A percentile compares a stretch with the other conserved stretches of the same genome.
Evolutionary conservation across 64 coral and sea anemone species (phyloP).

Genomic region (Montipora foliosa): DNA sequence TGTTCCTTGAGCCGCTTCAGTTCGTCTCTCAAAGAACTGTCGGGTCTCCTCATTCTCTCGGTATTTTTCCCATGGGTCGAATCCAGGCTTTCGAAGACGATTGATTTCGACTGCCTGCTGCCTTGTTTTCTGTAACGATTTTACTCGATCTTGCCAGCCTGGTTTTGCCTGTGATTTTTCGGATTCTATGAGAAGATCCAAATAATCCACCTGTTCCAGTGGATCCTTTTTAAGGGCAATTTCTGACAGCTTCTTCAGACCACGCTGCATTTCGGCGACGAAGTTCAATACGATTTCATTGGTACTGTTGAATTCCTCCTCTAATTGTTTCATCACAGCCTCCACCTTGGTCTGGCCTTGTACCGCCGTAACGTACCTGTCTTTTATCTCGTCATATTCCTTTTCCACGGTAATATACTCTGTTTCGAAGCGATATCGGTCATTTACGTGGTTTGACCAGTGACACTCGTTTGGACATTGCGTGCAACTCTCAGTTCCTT

Average conservation of each 20-base stretch:
- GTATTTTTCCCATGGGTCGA: conserved; percentile 65
- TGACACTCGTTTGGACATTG: conserved; percentile 46
- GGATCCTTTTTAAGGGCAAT: conserved; percentile 77
- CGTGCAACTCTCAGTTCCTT: conserved; percentile 7
- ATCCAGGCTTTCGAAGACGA: not conserved
- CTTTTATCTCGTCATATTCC: conserved; percentile 38
- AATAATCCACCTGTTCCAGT: conserved; percentile 68
- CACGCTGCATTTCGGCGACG: conserved; percentile 44
- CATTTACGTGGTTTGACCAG: conserved; percentile 49
- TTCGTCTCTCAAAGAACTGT: no score
- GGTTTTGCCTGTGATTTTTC: conserved; percentile 2
- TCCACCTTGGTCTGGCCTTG: no score
- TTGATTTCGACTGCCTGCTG: not conserved
- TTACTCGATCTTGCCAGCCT: conserved; percentile 51
- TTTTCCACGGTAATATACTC: conserved; percentile 11
- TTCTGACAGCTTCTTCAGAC: conserved; percentile 59
- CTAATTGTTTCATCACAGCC: not conserved
- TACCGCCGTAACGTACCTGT: no score
- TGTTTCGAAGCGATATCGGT: conserved; percentile 28
- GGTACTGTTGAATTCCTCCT: conserved; percentile 30
- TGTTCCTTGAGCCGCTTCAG: no score
- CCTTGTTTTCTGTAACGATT: conserved; percentile 48
- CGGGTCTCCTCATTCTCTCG: conserved; percentile 54
- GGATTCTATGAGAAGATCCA: conserved; percentile 64
- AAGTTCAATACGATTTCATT: conserved; percentile 11